Base-by-base conservation (phyloP, 1,140 invertebrate species). In the Saccostrea echinata region DNA sequence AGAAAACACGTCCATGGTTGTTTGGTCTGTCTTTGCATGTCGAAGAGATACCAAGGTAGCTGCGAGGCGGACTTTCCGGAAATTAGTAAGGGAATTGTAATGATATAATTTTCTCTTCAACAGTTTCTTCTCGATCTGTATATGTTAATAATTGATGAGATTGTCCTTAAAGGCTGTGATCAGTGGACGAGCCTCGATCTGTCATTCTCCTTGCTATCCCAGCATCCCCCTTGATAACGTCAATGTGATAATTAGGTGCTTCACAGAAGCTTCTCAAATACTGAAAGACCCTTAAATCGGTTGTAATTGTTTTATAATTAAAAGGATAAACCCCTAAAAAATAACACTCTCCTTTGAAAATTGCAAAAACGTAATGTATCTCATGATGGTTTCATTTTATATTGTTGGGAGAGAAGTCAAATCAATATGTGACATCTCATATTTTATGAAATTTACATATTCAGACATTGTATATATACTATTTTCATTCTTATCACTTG, bases 141-240 rank as follows among this genome's bases (percentile, higher is more conserved):
- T 71, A 71, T 71, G 68, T 71, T 71, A 71, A 71, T 71, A 71
- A 71, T 71, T 71, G 68, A 71, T 71, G 68, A 71, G 68, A 71
- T 71, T 71, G 68, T 71, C 68, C 68, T 33, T 71, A 71, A 71
- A 33, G 68, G 24, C 30, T 71, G 68, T 71, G 68, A 71, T 71
- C 68, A 30, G 68, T 16, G 68, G 27, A 30, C 68, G 68, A 61
- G 68, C 27, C 55, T 61, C 55, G 55, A 71, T 71, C 27, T 71
- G 68, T 71, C 68, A 71, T 71, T 16, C 24, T 27, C 1, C 24
- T 71, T 8, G 68, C 68, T 71, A 71, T 71, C 68, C 68, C 68
- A 71, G 68, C 68, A 71, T 33, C 30, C 68, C 27, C 68, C 13
- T 27, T 71, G 27, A 71, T 33, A 71, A 30, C 68, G 68, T 71